These are phyloP conservation scores for Nettapus auritus DNA, from an alignment of 2,113 vertebrate genomes.

Conservation along the genomic window DNA sequence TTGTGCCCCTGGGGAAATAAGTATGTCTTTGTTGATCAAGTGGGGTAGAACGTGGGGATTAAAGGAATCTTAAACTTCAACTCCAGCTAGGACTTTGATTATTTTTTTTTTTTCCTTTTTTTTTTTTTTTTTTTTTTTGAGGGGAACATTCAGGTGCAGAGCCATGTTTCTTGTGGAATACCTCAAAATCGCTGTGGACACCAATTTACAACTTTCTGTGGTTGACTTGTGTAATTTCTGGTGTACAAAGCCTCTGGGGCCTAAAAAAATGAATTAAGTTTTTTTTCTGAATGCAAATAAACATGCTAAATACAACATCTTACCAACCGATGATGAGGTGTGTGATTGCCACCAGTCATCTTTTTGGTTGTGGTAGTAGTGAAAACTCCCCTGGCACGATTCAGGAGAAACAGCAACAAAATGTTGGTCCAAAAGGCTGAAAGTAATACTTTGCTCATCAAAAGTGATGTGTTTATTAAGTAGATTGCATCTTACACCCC, in stretches of 20 bases:
- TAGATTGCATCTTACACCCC: slow-evolving; percentile 1
- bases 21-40: neutral
- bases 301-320: neutral
- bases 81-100: neutral
- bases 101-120: neutral
- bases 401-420: neutral
- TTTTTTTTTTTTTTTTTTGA: neutral
- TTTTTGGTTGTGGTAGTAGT: neutral
- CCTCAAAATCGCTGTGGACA: slow-evolving; percentile 41
- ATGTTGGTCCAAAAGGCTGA: slow-evolving; percentile 3
- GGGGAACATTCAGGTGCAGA: slow-evolving; percentile 54
- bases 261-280: neutral
- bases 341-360: neutral
- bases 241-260: slow-evolving; percentile 46
- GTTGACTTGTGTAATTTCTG: slow-evolving; percentile 60
- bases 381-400: neutral
- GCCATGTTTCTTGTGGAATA: slow-evolving; percentile 50
- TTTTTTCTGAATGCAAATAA: slow-evolving; percentile 11
- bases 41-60: neutral
- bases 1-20: neutral
- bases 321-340: neutral
- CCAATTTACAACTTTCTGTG: slow-evolving; percentile 11
- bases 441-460: neutral
- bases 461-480: slow-evolving; percentile 28
- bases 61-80: neutral